Conservation (phyloP, 2,888 invertebrate species). For the Campopleginae sp. region DNA sequence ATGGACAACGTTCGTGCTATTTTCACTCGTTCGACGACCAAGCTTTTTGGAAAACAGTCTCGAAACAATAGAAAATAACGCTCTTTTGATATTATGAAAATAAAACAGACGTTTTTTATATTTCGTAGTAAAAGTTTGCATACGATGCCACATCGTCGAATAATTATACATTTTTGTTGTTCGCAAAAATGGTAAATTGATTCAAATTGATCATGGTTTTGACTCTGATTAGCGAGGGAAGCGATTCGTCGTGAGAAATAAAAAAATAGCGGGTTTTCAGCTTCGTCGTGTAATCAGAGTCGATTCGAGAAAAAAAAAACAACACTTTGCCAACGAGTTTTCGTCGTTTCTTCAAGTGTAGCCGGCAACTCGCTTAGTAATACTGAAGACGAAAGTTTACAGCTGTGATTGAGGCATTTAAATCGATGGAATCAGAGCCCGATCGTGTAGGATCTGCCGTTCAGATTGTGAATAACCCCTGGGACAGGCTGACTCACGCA, state of each 20-base stretch:
- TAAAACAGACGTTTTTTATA: not conserved
- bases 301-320: not conserved
- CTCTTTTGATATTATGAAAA: not conserved
- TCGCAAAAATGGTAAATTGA: not conserved
- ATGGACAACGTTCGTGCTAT: not conserved
- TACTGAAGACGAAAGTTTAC: slow-evolving; percentile 37
- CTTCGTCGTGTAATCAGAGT: not conserved
- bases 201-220: not conserved
- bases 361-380: slow-evolving; percentile 2
- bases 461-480: slow-evolving; percentile 88
- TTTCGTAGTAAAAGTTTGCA: not conserved
- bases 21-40: not conserved
- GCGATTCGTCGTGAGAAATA: not conserved
- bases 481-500: slow-evolving; percentile 88
- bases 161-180: not conserved
- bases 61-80: not conserved
- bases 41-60: not conserved
- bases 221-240: not conserved
- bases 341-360: not conserved
- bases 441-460: slow-evolving; percentile 90
- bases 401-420: not conserved
- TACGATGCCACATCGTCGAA: not conserved
- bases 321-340: not conserved
- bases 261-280: not conserved
- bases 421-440: slow-evolving; percentile 84